Evolutionary conservation across 2,113 vertebrate genomes (phyloP), one percentile per base, ranked within the genome.

Genomic region (Psilopogon haemacephalus): DNA sequence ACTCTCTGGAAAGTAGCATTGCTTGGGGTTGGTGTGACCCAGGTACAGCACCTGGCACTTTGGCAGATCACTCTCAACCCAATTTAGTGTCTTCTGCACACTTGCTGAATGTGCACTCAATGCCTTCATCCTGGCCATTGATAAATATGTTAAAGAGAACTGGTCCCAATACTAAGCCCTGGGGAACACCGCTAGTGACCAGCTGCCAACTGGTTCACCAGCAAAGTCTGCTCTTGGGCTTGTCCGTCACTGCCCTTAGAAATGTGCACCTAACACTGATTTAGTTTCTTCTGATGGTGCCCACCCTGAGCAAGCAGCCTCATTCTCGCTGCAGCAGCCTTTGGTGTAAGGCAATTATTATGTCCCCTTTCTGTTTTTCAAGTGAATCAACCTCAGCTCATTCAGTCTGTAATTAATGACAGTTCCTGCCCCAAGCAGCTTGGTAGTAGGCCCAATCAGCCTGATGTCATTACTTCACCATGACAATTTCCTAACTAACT

Each of bases 391-490:
- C 56, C 72, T 60, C 28, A 7, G 38, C 77, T 28, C 10, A 2
- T 62, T 73, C 7, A 6, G 17, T 8, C 84, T 35, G 75, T 94
- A 94, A 94, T 94, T 96, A 91, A 83, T 74, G 90, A 67, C 95
- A 96, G 75, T 38, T 71, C 33, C 85, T 83, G 93, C 95, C 93
- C 92, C 90, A 67, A 88, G 95, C 95, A 94, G 92, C 95, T 91
- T 91, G 91, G 94, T 84, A 75, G 86, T 79, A 74, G 89, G 95
- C 93, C 94, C 9, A 18, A 95, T 94, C 95, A 93, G 95, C 88
- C 86, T 96, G 90, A 93, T 96, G 90, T 95, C 95, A 95, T 93
- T 91, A 60, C 83, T 84, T 80, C 83, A 65, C 94, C 86, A 88
- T 86, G 95, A 91, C 94, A 96, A 71, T 93, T 86, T 64, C 90